phyloP scores from a whole-genome alignment of 2,797 vertebrate species.

The Lithobates sylvaticus region DNA sequence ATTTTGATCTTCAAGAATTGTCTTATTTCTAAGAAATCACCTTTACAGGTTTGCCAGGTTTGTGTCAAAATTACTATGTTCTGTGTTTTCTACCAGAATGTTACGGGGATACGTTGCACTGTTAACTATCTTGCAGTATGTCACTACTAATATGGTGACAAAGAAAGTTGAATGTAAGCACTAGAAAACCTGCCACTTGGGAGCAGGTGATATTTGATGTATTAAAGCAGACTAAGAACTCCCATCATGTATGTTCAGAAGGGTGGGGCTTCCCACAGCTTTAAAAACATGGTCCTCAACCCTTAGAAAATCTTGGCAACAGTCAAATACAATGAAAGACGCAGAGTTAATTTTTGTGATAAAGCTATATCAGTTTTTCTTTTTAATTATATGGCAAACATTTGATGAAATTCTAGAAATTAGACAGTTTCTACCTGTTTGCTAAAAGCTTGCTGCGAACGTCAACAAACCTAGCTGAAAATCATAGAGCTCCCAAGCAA shows the following conservation, averaged over 20 bases:
- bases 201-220: neutral
- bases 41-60: neutral
- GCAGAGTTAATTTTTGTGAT: neutral
- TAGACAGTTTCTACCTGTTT: neutral
- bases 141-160: constrained; percentile 63
- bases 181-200: constrained; percentile 62
- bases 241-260: neutral
- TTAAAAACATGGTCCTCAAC: neutral
- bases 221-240: neutral
- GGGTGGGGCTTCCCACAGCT: neutral
- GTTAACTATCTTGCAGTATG: constrained; percentile 59
- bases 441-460: neutral
- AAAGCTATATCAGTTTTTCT: neutral
- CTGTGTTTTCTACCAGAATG: constrained; percentile 68
- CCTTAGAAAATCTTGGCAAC: neutral
- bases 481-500: neutral
- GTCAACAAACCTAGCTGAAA: neutral
- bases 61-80: constrained; percentile 22
- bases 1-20: neutral
- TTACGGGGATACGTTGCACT: constrained; percentile 69
- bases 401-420: neutral
- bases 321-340: too few relatives aligned
- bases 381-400: neutral
- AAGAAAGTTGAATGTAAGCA: constrained; percentile 71
- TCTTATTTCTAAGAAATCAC: neutral